Base-by-base conservation (phyloP, 2,797 vertebrate genomes). In the Argya squamiceps region DNA sequence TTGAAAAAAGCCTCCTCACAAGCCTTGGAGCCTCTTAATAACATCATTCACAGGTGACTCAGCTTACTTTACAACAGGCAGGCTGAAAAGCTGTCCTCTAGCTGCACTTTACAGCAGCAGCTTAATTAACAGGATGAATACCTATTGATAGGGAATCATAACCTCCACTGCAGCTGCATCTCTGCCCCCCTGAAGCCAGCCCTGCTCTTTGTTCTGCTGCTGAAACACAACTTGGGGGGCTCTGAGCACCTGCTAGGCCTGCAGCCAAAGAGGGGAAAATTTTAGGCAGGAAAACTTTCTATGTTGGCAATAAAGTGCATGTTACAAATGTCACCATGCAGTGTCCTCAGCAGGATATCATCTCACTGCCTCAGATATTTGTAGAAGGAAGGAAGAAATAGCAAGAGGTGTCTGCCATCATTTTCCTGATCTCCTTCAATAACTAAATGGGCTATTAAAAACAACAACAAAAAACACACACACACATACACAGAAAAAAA, bases 31-130 rank as follows among this genome's bases (percentile, higher is more conserved):
- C 15, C 49, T 76, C 69, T 70, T n/a, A 64, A 14, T 55, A 68
- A 83, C 73, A 67, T 27, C 14, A 34, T 52, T 80, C 71, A 65
- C 22, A 88, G 70, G 80, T 88, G 88, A 91, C 73, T 86, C 68
- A 17, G 65, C 73, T 71, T 27, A 24, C 43, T 78, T 75, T 20
- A 53, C 47, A 64, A 39, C 16, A 50, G 37, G 68, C 56, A 75
- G 36, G 34, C 69, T 92, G 88, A 94, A 95, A 92, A 94, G 50
- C 83, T 68, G 82, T 74, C 39, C 64, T 49, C 29, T 55, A n/a
- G 52, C 69, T 55, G 0, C 17, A 41, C 78, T 75, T 60, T 75
- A 78, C 37, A 85, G n/a, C 36, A 94, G 63, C 77, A 84, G 64
- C 39, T 59, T 92, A 83, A 92, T 96, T 82, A 95, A 84, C 8